phyloP scores from a whole-genome alignment of 2,113 vertebrate species.

The Elephantulus edwardii region DNA sequence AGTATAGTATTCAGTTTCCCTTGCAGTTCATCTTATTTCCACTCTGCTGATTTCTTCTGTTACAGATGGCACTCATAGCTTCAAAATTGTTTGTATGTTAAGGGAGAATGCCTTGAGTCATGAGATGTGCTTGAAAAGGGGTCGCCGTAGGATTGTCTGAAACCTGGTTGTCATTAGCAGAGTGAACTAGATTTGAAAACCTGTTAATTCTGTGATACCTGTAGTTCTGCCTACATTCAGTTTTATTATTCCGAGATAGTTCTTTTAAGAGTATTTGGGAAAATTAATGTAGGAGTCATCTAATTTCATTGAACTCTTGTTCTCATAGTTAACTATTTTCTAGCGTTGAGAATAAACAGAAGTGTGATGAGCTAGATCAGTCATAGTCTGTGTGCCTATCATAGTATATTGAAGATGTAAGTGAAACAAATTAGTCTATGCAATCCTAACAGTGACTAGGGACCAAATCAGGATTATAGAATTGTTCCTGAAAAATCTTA shows the following conservation, averaged over 20 bases:
- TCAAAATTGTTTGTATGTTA: accelerated
- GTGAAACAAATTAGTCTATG: no score
- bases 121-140: neutral
- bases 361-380: neutral
- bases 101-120: neutral
- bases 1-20: neutral
- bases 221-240: neutral
- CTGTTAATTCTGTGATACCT: neutral
- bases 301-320: neutral
- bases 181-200: no score
- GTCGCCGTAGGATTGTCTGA: neutral
- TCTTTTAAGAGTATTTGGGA: neutral
- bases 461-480: neutral
- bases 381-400: neutral
- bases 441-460: neutral
- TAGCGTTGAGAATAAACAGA: neutral
- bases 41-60: neutral
- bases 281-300: neutral
- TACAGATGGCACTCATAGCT: neutral
- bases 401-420: neutral
- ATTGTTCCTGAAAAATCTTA: neutral
- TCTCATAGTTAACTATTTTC: no score
- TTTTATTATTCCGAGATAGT: neutral
- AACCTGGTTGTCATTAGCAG: neutral
- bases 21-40: neutral